These are phyloP conservation scores for Charanyca ferruginea DNA, from an alignment of 2,888 invertebrate species.

Conservation along the genomic window DNA sequence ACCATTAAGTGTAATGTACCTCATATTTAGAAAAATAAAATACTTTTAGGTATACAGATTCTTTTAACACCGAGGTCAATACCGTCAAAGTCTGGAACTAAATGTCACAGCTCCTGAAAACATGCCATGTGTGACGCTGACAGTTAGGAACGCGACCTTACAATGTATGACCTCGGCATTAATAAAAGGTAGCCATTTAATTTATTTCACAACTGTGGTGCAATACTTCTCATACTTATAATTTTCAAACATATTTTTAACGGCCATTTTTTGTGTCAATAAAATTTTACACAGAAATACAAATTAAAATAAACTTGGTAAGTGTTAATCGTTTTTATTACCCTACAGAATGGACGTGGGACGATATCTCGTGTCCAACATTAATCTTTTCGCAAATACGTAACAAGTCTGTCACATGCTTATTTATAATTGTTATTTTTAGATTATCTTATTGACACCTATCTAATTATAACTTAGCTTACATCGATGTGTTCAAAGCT, in stretches of 20 bases:
- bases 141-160: constrained; percentile 49
- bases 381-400: constrained; percentile 61
- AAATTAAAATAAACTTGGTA: constrained; percentile 33
- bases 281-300: constrained; percentile 38
- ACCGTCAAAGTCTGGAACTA: constrained; percentile 43
- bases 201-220: constrained; percentile 57
- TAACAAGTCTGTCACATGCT: constrained; percentile 45
- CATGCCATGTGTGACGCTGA: constrained; percentile 43
- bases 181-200: constrained; percentile 19
- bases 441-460: constrained; percentile 51
- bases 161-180: constrained; percentile 36
- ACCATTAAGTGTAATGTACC: neutral
- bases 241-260: constrained; percentile 17
- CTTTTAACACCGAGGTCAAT: constrained; percentile 48
- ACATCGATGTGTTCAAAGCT: constrained; percentile 50
- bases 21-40: no score
- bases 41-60: constrained; percentile 8
- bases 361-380: constrained; percentile 49
- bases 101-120: constrained; percentile 47
- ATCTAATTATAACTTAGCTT: constrained; percentile 47
- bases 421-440: constrained; percentile 60
- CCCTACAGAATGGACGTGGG: constrained; percentile 47
- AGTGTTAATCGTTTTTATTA: constrained; percentile 53
- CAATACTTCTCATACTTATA: constrained; percentile 30
- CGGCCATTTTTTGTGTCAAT: constrained; percentile 31